Conservation (phyloP, 2,113 vertebrate genomes). For the Neogale vison region DNA sequence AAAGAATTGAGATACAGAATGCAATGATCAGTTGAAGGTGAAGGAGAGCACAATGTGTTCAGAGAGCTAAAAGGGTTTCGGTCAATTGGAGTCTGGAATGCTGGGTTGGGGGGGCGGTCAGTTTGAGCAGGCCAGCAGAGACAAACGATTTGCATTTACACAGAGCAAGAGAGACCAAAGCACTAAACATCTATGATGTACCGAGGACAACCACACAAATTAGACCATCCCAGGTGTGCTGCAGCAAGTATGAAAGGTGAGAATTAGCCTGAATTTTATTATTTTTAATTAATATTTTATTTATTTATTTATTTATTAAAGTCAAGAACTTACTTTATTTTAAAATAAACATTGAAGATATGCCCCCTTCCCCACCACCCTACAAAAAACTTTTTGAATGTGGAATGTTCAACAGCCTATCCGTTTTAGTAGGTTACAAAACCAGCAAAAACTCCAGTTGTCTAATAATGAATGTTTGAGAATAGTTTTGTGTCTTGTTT, state of each 20-base stretch:
- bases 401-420: constrained; percentile 79
- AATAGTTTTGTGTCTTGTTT: constrained; percentile 46
- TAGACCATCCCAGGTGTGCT: background rate
- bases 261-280: background rate
- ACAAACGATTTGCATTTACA: background rate
- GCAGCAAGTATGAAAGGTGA: background rate
- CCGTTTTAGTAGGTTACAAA: constrained; percentile 69
- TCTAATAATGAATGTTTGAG: constrained; percentile 69
- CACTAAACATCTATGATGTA: no score
- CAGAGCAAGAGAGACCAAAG: background rate
- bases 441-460: constrained; percentile 68
- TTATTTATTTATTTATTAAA: constrained; percentile 10
- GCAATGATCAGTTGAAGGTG: background rate
- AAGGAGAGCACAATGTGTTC: background rate
- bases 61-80: background rate
- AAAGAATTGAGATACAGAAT: constrained; percentile 2
- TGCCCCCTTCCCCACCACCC: constrained; percentile 65
- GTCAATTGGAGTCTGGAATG: accelerated
- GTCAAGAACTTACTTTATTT: constrained; percentile 75
- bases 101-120: no score
- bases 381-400: constrained; percentile 74
- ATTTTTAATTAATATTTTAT: no score
- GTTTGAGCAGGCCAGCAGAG: no score
- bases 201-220: background rate
- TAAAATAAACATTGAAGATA: constrained; percentile 70